phyloP scores from a whole-genome alignment of 2,113 vertebrate genomes.

The Axis porcinus region DNA sequence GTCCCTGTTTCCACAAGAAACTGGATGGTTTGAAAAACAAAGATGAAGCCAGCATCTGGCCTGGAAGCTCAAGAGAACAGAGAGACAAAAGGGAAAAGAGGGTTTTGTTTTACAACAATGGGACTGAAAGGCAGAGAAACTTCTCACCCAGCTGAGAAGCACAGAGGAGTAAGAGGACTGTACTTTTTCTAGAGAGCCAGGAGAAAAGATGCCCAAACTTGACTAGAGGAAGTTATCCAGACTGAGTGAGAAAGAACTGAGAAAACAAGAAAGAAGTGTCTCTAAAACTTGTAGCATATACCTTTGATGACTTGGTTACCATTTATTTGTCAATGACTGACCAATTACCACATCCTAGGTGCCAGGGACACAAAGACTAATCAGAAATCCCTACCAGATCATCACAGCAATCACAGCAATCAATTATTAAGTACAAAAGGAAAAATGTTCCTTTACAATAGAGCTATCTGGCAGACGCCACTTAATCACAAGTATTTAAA shows the following conservation, averaged over 20 bases:
- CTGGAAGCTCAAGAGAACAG: conserved; percentile 7
- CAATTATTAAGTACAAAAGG: conserved; percentile 35
- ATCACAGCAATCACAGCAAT: not conserved
- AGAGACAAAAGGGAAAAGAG: not conserved
- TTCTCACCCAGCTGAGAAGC: not conserved
- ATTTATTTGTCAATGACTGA: not conserved
- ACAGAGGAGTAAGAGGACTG: not conserved
- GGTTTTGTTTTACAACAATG: conserved; percentile 53
- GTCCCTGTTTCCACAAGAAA: not conserved
- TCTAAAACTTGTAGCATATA: not conserved
- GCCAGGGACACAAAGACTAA: not conserved
- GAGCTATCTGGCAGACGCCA: not conserved
- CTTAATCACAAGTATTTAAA: conserved; percentile 23
- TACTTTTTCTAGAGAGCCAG: not conserved
- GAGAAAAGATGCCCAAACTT: not conserved
- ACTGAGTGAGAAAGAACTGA: not conserved
- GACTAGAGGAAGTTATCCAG: not conserved
- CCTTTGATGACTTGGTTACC: not conserved
- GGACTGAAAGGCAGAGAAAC: conserved; percentile 19
- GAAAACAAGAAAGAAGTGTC: not conserved
- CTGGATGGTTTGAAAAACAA: conserved; percentile 35
- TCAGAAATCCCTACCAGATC: conserved; percentile 27
- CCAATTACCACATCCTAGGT: not conserved
- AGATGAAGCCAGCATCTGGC: conserved; percentile 32
- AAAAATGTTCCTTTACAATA: conserved; percentile 13